These are phyloP conservation scores for Artibeus lituratus DNA, from an alignment of 2,797 vertebrate species.

Conservation along the genomic window DNA sequence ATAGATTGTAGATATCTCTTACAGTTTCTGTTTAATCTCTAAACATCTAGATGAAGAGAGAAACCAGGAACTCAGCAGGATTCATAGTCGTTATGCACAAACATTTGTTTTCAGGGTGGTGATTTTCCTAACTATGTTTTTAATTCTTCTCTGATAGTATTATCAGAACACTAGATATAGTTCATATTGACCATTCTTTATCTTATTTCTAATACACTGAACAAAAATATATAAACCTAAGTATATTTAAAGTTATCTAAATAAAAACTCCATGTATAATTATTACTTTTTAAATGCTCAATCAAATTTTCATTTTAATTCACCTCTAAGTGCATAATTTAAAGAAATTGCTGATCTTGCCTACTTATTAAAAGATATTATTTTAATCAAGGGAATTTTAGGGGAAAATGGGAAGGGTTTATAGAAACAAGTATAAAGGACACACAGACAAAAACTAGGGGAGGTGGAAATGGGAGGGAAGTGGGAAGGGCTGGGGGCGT, in stretches of 20 bases:
- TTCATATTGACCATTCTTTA: background rate
- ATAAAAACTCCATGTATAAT: background rate
- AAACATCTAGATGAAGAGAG: background rate
- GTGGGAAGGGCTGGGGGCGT: no score
- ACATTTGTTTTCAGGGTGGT: background rate
- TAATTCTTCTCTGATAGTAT: background rate
- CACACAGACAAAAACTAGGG: no score
- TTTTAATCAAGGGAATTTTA: background rate
- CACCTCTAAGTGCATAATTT: background rate
- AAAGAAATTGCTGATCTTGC: background rate
- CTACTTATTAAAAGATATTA: background rate
- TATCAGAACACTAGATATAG: background rate
- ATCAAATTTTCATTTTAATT: background rate
- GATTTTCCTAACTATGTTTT: background rate
- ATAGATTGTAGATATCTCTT: background rate
- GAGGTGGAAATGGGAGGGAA: no score
- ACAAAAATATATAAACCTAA: background rate
- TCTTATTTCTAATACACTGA: constrained; percentile 7
- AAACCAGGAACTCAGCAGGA: background rate
- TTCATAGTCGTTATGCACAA: background rate
- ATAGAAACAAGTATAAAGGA: no score
- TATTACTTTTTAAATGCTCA: background rate
- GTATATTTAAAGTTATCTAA: background rate
- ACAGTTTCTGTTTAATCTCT: background rate
- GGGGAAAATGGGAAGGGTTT: no score